A percentile compares a stretch with the other conserved stretches of the same genome.
phyloP scores from a whole-genome alignment of 2,113 vertebrate genomes.

The Stercorarius parasiticus region DNA sequence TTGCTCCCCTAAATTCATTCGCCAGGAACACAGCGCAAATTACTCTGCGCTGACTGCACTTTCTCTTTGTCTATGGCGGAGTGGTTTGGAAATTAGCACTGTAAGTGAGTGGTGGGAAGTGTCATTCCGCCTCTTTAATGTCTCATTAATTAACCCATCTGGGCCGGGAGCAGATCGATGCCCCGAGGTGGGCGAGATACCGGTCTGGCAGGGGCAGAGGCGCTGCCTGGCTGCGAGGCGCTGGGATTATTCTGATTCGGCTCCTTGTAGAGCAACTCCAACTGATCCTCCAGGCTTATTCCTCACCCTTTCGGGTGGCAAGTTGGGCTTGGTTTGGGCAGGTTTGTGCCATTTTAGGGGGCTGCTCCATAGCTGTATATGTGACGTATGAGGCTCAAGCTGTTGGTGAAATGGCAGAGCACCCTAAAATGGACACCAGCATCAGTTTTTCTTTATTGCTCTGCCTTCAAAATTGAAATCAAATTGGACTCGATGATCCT shows the following conservation, averaged over 20 bases:
- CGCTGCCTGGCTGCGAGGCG: accelerated
- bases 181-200: background rate
- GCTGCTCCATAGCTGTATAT: background rate
- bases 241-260: background rate
- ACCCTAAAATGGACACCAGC: background rate
- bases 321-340: background rate
- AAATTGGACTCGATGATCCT: background rate
- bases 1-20: slow-evolving; percentile 79
- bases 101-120: slow-evolving; percentile 73
- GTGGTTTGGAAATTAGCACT: slow-evolving; percentile 76
- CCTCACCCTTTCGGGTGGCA: accelerated
- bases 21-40: slow-evolving; percentile 70
- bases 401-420: accelerated
- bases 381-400: background rate
- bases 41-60: slow-evolving; percentile 69
- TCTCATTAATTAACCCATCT: slow-evolving; percentile 74
- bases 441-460: accelerated
- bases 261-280: background rate
- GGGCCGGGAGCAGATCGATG: background rate
- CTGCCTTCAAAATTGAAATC: background rate
- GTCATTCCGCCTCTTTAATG: slow-evolving; percentile 76
- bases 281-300: accelerated
- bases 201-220: background rate
- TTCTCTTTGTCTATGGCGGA: slow-evolving; percentile 77
- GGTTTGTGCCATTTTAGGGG: background rate